These are phyloP conservation scores for Meghimatium bilineatum DNA, from an alignment of 2,888 invertebrate species.

Conservation along the genomic window DNA sequence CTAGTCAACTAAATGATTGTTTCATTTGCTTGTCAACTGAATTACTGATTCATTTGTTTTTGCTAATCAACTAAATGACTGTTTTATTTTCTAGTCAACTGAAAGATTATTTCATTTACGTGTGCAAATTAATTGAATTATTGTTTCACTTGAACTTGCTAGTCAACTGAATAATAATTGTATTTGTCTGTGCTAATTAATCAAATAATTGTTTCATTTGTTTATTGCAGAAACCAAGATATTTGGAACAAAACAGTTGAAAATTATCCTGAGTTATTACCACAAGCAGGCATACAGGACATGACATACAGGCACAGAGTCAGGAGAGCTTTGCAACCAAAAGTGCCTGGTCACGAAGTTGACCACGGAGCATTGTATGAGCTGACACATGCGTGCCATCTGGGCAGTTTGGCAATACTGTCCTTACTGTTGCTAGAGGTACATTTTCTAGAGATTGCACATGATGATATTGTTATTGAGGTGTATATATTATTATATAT, in stretches of 20 bases:
- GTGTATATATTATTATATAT: neutral
- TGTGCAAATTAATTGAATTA: too few relatives aligned
- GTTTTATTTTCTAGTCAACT: too few relatives aligned
- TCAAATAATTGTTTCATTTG: too few relatives aligned
- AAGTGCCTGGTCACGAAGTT: slow-evolving; percentile 46
- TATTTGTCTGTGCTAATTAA: too few relatives aligned
- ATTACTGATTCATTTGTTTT: too few relatives aligned
- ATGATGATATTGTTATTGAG: neutral
- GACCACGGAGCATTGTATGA: slow-evolving; percentile 62
- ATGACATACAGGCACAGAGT: neutral
- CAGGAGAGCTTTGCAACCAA: slow-evolving; percentile 8
- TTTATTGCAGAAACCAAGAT: too few relatives aligned
- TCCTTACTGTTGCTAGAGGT: slow-evolving; percentile 68
- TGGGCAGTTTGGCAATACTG: slow-evolving; percentile 68
- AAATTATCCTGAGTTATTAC: neutral
- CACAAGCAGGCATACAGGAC: neutral
- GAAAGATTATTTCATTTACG: too few relatives aligned
- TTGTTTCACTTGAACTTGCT: too few relatives aligned
- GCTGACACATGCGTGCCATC: slow-evolving; percentile 68
- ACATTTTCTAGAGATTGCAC: neutral
- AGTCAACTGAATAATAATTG: too few relatives aligned
- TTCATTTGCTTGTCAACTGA: too few relatives aligned
- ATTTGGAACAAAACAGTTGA: neutral
- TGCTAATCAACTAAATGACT: too few relatives aligned
- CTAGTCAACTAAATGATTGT: too few relatives aligned